Evolutionary conservation across 2,888 invertebrate species (phyloP), one percentile per base, ranked within the genome.

Genomic region (Pseudeuparius sepicola): DNA sequence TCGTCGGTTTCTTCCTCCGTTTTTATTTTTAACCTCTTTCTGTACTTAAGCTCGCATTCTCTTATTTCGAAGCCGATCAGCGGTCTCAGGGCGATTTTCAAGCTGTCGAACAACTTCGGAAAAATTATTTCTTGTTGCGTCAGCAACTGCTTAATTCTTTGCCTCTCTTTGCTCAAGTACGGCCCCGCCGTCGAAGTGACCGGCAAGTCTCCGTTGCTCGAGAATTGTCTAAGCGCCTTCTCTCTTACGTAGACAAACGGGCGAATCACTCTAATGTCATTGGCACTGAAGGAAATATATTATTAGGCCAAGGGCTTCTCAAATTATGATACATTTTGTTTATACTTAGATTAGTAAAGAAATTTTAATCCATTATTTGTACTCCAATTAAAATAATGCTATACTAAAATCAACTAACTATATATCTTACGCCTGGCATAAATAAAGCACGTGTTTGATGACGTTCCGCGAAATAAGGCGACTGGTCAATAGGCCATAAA

Each of bases 191-290:
- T 53, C 15, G 50, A 50, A 13, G 51, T 40, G 46, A 83, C 70
- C 0, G 88, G 86, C 30, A 89, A 64, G 26, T 73, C 73, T 50
- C 78, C 76, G 46, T 75, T 72, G 50, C 78, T 78, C 9, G 78
- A 75, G 62, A 87, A 89, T 35, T 78, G 75, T 11, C 76, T 67
- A 16, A 89, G 61, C 4, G 78, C 71, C 51, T 74, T 74, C 50
- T 85, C 87, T 23, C 90, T 71, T 7, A 88, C 86, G 64, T 86
- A 87, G 7, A 88, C 79, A 54, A 90, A 81, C 11, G 92, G 90
- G 31, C 90, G 71, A 40, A 90, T 81, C 14, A 92, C 80, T 41
- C 88, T 72, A 31, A 92, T 60, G 53, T 84, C 78, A 44, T 80
- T 77, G 39, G 86, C 83, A 47, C 87, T 84, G 65, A 2, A 20